Evolutionary conservation across 2,888 invertebrate genomes (phyloP), one percentile per base, ranked within the genome.

Genomic region (Tridacna crocea): DNA sequence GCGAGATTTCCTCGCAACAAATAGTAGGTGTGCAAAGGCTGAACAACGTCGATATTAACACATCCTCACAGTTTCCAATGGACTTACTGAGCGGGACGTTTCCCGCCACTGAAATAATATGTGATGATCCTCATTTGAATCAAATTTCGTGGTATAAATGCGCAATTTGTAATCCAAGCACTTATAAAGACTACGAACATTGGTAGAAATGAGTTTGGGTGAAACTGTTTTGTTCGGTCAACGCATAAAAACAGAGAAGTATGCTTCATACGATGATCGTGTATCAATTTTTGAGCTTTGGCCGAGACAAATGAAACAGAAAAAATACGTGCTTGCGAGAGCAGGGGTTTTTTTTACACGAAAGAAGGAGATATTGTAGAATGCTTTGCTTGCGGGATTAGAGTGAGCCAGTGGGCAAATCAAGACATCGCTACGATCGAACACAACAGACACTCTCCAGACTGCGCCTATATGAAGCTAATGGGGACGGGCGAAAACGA

Each of bases 311-410:
- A 75, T 80, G 75, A 48, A 72, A 47, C 79, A 79, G 61, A 70
- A 80, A 72, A 77, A 80, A 75, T 78, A 65, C 63, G 47, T 63
- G 26, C 55, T 84, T 47, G 81, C 79, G 1, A 47, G 65, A 61
- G 77, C 79, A 17, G 84, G 84, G n/a, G 68, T 77, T 84, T 51
- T 74, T 75, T 72, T 79, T 79, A 81, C 46, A 72, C n/a, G 11
- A 81, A 79, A 24, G 81, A 81, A 74, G 84, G 81, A 63, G 84
- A 81, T 73, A 77, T 77, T 26, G 79, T 79, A 11, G 72, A 79
- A 65, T 84, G 81, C 63, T 84, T 81, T 55, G 79, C 77, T 26
- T 84, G 84, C 22, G 80, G 76, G 17, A 60, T 81, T 48, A 79
- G 66, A 75, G 58, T 81, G 8, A 70, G 72, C 47, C 81, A 81